A percentile compares a stretch with the other conserved stretches of the same genome.
These are phyloP conservation scores for Pegoplata infirma DNA, from an alignment of 2,888 invertebrate species.

Conservation along the genomic window DNA sequence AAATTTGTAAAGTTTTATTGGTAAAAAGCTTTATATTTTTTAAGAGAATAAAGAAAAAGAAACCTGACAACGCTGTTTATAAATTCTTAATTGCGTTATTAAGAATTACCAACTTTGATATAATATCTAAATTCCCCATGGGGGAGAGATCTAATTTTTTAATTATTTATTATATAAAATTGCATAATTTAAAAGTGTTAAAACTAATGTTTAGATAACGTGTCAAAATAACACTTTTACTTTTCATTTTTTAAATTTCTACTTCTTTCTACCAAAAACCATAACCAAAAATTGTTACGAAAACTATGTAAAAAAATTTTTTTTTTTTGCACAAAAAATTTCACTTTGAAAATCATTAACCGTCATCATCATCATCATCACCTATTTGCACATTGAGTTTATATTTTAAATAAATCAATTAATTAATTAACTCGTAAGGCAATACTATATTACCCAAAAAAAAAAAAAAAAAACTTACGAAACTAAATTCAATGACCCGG, in stretches of 20 bases:
- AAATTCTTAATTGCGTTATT: too few species aligned
- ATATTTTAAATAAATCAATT: conserved; percentile 38
- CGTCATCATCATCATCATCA: conserved; percentile 1
- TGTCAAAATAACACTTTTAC: conserved; percentile 29
- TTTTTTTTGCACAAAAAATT: conserved; percentile 1
- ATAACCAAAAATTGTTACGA: neutral
- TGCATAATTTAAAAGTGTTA: neutral
- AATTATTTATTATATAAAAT: neutral
- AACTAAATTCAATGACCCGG: conserved; percentile 33
- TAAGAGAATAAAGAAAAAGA: too few species aligned
- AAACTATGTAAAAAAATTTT: conserved; percentile 4
- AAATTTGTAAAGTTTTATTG: too few species aligned
- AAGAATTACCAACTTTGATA: too few species aligned
- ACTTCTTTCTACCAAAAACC: neutral
- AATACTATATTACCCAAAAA: neutral
- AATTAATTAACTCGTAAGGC: conserved; percentile 34
- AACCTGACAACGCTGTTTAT: too few species aligned
- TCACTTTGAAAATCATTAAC: conserved; percentile 13
- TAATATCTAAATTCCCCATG: conserved; percentile 69
- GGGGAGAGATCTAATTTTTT: conserved; percentile 60
- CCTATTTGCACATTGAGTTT: too few species aligned
- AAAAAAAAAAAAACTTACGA: too few species aligned
- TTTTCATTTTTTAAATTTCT: conserved; percentile 2
- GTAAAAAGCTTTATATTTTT: too few species aligned
- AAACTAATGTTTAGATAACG: conserved; percentile 25